Evolutionary conservation across 2,888 invertebrate genomes (phyloP), one percentile per base, ranked within the genome.

Genomic region (Hirtodrosophila trivittata): DNA sequence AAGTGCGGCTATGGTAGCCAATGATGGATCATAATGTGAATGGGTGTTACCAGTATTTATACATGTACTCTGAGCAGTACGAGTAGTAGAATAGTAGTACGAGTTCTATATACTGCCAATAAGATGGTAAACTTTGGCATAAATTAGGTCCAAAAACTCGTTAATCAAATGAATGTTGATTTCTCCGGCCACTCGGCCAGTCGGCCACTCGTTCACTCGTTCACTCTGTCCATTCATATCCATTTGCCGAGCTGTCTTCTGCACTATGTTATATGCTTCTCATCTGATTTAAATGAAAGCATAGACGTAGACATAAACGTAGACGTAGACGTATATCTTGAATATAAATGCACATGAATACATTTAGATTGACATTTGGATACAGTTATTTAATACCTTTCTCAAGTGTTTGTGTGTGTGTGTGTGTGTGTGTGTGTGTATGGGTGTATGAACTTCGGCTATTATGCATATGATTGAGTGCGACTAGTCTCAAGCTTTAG

Each of bases 141-240:
- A 85, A 82, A 80, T 85, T 80, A 83, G 67, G 80, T 74, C 57
- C 82, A 81, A 81, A 73, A 66, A 67, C 73, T 86, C 82, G 87
- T 83, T 83, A 85, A 83, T 83, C 82, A 83, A 86, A 86, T 73
- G 70, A 75, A 81, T 77, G 67, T 70, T 73, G 75, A 73, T 82
- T 64, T 62, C 51, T 57, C 32, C 37, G 64, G 43, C 18, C 43
- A 28, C 13, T 18, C 41, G 32, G 18, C 42, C 46, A 50, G n/a
- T n/a, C n/a, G n/a, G n/a, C n/a, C n/a, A n/a, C n/a, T n/a, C n/a
- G n/a, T 33, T 51, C 57, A 45, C 49, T 57, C 42, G 18, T 28
- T 39, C 41, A 39, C 39, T 55, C 13, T 21, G 25, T 41, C 18
- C 54, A 64, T 64, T 64, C 58, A 42, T 54, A 74, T 68, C 69